Base-by-base conservation (phyloP, 2,113 vertebrate genomes). In the Cochlearius cochlearius region DNA sequence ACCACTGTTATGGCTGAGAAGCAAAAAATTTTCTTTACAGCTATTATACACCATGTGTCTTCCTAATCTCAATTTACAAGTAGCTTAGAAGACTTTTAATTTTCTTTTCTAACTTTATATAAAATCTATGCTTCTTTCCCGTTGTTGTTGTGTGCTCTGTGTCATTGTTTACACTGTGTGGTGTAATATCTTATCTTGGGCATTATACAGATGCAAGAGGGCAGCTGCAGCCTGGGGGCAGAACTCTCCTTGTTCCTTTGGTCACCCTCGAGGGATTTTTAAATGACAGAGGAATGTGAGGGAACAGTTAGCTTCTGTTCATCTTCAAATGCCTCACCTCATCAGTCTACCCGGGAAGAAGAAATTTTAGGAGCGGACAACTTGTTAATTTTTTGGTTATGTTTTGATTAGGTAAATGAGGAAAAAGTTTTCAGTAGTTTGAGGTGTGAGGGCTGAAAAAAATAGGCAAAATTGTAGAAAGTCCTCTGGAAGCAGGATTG, bases 41-140 rank as follows among this genome's bases (percentile, higher is more conserved):
- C 18, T 20, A 4, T 7, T 7, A 11, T 8, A 8, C 29, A 2
- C n/a, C 19, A 6, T 47, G 43, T 6, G 2, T 22, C 55, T 56
- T 27, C 21, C 36, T 20, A 39, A 58, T 55, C 39, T 34, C 52
- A 25, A 29, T 36, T 10, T 52, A 8, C 41, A 64, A 41, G 7
- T 20, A 20, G 7, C 32, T 81, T 3, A 12, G 43, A 39, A 81
- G 26, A 49, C 7, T 17, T 60, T 36, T 41, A 18, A 5, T 69
- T 71, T 71, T 23, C 12, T 15, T 58, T 56, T 49, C 19, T 55
- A 32, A 9, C 34, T 72, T 38, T 23, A 4, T 6, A 4, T 15
- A 25, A 38, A 53, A 69, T 4, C 9, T 15, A 0, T 64, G 21
- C 0, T 53, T 30, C 53, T 49, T n/a, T 15, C 26, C n/a, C 1